Percentiles rank a stretch among this genome's conserved stretches.
phyloP scores from a whole-genome alignment of 2,797 vertebrate species.

The Clarias platycephalus region DNA sequence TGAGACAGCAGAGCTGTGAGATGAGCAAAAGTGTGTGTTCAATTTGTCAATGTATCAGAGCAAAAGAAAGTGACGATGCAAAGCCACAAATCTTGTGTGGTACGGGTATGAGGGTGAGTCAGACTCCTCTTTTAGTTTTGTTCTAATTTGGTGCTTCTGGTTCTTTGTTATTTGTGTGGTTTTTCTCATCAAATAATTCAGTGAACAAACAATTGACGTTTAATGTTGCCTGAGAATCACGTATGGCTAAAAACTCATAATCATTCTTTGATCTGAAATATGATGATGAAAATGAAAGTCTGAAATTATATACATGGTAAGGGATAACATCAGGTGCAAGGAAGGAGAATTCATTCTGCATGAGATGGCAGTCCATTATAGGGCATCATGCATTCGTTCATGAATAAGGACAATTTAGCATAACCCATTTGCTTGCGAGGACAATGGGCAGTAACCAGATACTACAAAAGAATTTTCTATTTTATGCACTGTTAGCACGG shows the following conservation, averaged over 20 bases:
- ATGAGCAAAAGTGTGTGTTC: background rate
- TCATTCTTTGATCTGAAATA: background rate
- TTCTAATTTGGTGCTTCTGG: background rate
- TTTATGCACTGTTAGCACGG: too few relatives aligned
- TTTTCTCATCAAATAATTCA: background rate
- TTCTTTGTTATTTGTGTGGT: background rate
- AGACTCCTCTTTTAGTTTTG: background rate
- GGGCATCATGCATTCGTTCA: background rate
- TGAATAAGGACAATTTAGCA: background rate
- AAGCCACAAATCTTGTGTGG: too few relatives aligned
- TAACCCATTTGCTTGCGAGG: background rate
- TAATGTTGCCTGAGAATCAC: background rate
- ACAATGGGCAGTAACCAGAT: too few relatives aligned
- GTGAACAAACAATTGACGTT: background rate
- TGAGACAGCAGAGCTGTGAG: background rate
- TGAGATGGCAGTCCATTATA: background rate
- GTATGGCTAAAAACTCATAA: background rate
- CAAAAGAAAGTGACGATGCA: background rate
- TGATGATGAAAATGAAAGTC: background rate
- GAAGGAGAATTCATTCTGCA: background rate
- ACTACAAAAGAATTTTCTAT: too few relatives aligned
- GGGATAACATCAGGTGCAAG: background rate
- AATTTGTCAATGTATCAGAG: background rate
- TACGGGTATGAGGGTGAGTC: background rate
- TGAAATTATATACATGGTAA: background rate